Percentiles rank a stretch among this genome's conserved stretches.
These are phyloP conservation scores for Lasiurus borealis DNA, from an alignment of 2,113 vertebrate species.

Conservation along the genomic window DNA sequence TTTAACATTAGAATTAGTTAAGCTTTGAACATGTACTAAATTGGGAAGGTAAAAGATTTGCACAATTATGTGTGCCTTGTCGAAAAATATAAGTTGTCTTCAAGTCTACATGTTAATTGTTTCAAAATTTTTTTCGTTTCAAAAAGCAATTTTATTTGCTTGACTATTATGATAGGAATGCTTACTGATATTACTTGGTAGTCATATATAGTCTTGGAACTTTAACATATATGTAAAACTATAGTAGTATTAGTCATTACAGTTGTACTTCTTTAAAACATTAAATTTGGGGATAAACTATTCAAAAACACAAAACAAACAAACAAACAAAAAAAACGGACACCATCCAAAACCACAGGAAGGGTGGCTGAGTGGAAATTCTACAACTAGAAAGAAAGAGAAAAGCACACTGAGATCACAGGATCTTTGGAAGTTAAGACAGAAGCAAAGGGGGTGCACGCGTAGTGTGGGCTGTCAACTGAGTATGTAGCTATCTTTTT, in stretches of 20 bases:
- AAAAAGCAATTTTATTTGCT: slow-evolving; percentile 64
- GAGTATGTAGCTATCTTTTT: too few species aligned
- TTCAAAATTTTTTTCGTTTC: slow-evolving; percentile 63
- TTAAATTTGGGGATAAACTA: slow-evolving; percentile 78
- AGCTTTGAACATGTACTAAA: slow-evolving; percentile 69
- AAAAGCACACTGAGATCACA: too few species aligned
- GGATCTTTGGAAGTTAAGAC: too few species aligned
- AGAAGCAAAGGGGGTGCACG: too few species aligned
- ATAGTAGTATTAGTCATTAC: slow-evolving; percentile 80
- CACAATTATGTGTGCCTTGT: slow-evolving; percentile 84
- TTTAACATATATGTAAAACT: slow-evolving; percentile 61
- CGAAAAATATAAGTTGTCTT: slow-evolving; percentile 77
- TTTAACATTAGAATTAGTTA: slow-evolving; percentile 56
- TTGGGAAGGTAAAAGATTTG: slow-evolving; percentile 76
- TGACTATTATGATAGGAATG: slow-evolving; percentile 75
- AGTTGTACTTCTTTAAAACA: slow-evolving; percentile 75
- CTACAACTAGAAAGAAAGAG: too few species aligned
- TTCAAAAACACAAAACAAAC: too few species aligned
- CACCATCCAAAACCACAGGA: too few species aligned
- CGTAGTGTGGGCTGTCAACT: too few species aligned
- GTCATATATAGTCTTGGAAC: slow-evolving; percentile 75
- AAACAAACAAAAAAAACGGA: too few species aligned
- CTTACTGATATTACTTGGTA: slow-evolving; percentile 77
- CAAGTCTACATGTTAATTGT: slow-evolving; percentile 72
- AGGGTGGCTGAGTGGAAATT: too few species aligned